These are phyloP conservation scores for Aphelenchoides besseyi DNA, from an alignment of 1,140 invertebrate species.

Conservation along the genomic window DNA sequence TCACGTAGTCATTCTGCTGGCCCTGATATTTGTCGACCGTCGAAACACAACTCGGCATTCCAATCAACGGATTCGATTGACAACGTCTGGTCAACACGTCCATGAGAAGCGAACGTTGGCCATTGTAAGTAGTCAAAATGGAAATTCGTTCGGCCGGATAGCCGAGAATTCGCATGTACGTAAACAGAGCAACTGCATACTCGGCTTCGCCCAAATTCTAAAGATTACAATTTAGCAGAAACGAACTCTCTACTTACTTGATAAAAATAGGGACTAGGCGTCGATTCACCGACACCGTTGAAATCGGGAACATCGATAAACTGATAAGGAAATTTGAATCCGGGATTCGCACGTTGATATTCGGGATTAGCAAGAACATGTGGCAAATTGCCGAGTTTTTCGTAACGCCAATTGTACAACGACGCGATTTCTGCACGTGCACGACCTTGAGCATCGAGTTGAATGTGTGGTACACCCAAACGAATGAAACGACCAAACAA, in stretches of 20 bases:
- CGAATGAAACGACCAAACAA: constrained; percentile 92
- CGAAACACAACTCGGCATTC: constrained; percentile 81
- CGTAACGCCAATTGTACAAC: constrained; percentile 96
- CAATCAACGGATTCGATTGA: constrained; percentile 91
- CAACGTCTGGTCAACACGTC: constrained; percentile 93
- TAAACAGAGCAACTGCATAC: constrained; percentile 92
- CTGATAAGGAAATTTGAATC: constrained; percentile 88
- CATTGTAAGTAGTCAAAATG: constrained; percentile 98
- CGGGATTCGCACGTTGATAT: constrained; percentile 83
- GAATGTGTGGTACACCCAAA: constrained; percentile 89
- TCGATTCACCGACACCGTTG: constrained; percentile 91
- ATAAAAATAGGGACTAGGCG: constrained; percentile 97
- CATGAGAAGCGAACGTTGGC: constrained; percentile 92
- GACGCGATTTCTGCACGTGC: constrained; percentile 81
- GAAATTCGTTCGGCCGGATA: constrained; percentile 97
- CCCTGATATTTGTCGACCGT: constrained; percentile 99
- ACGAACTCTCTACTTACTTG: constrained; percentile 69
- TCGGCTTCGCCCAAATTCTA: constrained; percentile 97
- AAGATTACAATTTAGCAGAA: constrained; percentile 38
- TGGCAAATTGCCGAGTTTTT: constrained; percentile 82
- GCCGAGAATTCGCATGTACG: constrained; percentile 95
- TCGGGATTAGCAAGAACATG: constrained; percentile 80
- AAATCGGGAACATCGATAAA: constrained; percentile 93
- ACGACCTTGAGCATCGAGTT: constrained; percentile 94
- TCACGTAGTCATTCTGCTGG: constrained; percentile 97